Evolutionary conservation across 2,888 invertebrate species (phyloP).

Genomic region (Amiota minor): DNA sequence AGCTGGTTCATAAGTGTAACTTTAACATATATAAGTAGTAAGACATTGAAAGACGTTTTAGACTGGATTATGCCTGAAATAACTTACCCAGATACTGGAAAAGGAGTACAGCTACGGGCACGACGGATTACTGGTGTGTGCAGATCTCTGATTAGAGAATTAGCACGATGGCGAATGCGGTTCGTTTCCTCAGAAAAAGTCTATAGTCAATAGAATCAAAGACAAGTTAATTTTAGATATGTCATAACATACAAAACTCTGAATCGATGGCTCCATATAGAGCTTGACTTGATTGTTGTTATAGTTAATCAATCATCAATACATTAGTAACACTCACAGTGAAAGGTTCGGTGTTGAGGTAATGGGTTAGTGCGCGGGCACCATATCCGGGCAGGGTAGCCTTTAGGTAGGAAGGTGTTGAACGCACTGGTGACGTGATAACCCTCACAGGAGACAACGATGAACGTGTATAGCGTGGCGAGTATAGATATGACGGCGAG

Average conservation of each 20-base stretch:
- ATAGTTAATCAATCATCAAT: slow-evolving; percentile 1
- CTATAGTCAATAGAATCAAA: slow-evolving; percentile 73
- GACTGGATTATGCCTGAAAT: neutral
- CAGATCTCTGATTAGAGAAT: slow-evolving; percentile 82
- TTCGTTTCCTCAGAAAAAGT: slow-evolving; percentile 88
- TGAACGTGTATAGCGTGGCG: slow-evolving; percentile 66
- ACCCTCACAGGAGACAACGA: slow-evolving; percentile 65
- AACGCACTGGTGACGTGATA: slow-evolving; percentile 73
- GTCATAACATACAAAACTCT: too few species aligned
- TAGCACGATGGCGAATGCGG: slow-evolving; percentile 85
- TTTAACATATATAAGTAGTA: slow-evolving; percentile 38
- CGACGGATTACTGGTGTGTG: slow-evolving; percentile 85
- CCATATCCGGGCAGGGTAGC: slow-evolving; percentile 78
- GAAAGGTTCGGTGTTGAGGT: slow-evolving; percentile 83
- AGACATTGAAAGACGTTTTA: neutral
- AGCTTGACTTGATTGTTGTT: neutral
- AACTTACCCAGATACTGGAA: slow-evolving; percentile 69
- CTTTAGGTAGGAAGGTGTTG: slow-evolving; percentile 80
- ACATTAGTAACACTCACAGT: slow-evolving; percentile 77
- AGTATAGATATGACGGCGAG: slow-evolving; percentile 52
- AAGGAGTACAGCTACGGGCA: slow-evolving; percentile 76
- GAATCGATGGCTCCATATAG: too few species aligned
- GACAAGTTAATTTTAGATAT: neutral
- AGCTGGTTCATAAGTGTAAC: slow-evolving; percentile 72
- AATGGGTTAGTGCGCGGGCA: slow-evolving; percentile 82